Conservation (phyloP, 2,888 invertebrate species). For the Sabatieria punctata region DNA sequence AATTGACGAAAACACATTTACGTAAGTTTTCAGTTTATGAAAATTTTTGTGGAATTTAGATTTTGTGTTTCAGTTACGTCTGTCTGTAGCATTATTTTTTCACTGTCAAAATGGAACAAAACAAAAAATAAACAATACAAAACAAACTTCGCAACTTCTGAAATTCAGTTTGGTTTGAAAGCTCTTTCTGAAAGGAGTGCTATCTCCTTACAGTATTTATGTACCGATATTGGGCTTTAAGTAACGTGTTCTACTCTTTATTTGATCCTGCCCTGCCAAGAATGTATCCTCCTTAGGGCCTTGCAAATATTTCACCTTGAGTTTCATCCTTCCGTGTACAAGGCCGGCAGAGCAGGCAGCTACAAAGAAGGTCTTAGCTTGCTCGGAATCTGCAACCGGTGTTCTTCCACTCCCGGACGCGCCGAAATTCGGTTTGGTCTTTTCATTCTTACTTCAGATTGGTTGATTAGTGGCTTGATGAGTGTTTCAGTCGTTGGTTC, state of each 20-base stretch:
- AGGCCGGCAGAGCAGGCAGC: constrained; percentile 42
- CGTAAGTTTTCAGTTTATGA: background rate
- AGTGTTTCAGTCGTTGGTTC: constrained; percentile 45
- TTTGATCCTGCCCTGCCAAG: too few species aligned
- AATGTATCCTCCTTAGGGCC: constrained; percentile 43
- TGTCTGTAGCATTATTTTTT: too few species aligned
- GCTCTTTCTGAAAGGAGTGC: too few species aligned
- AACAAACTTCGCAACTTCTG: too few species aligned
- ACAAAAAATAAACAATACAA: too few species aligned
- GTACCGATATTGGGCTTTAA: too few species aligned
- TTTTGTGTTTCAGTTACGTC: background rate
- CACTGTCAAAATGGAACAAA: too few species aligned
- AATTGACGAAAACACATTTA: constrained; percentile 18
- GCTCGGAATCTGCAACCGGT: constrained; percentile 37
- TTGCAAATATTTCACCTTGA: constrained; percentile 57
- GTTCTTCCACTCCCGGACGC: background rate
- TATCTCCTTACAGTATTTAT: too few species aligned
- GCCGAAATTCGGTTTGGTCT: background rate
- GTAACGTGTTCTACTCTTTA: too few species aligned
- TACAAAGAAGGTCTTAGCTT: constrained; percentile 54
- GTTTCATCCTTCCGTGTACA: constrained; percentile 56
- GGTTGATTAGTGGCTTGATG: constrained; percentile 5
- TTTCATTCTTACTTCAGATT: background rate
- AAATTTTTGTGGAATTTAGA: background rate
- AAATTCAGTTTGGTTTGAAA: too few species aligned